A percentile compares a stretch with the other conserved stretches of the same genome.
phyloP scores from a whole-genome alignment of 2,888 invertebrate genomes.

The Mimachlamys varia region DNA sequence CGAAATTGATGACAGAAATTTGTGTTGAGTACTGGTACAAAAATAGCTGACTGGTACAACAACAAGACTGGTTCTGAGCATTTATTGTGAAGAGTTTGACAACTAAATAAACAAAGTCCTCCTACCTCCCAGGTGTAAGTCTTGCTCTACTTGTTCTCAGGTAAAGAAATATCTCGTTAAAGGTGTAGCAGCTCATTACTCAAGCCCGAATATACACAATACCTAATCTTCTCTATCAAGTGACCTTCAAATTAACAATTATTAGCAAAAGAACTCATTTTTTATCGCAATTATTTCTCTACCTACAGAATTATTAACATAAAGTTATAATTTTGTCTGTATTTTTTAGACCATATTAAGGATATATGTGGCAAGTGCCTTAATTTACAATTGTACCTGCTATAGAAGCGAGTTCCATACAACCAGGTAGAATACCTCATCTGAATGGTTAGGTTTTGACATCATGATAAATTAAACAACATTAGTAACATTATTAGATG shows the following conservation, averaged over 20 bases:
- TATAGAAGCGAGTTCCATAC: background rate
- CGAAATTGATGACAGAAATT: background rate
- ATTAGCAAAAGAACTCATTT: background rate
- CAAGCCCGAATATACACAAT: background rate
- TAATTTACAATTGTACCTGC: background rate
- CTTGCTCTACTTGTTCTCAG: background rate
- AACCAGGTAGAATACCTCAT: too few species aligned
- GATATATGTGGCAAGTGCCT: background rate
- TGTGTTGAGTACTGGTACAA: background rate
- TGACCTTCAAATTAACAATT: background rate
- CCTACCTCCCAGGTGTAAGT: slow-evolving; percentile 1
- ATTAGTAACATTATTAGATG: too few species aligned
- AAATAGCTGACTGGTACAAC: background rate
- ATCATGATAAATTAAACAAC: too few species aligned
- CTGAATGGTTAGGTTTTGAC: too few species aligned
- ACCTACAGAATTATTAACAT: background rate
- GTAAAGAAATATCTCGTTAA: background rate
- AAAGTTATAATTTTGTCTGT: background rate
- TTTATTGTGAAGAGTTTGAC: background rate
- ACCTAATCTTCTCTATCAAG: background rate
- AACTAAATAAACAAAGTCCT: background rate
- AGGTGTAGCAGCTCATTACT: background rate
- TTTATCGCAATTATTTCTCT: background rate
- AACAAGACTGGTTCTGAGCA: background rate
- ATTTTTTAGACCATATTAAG: background rate